phyloP scores from a whole-genome alignment of 2,888 invertebrate species.

The Serripes groenlandicus region DNA sequence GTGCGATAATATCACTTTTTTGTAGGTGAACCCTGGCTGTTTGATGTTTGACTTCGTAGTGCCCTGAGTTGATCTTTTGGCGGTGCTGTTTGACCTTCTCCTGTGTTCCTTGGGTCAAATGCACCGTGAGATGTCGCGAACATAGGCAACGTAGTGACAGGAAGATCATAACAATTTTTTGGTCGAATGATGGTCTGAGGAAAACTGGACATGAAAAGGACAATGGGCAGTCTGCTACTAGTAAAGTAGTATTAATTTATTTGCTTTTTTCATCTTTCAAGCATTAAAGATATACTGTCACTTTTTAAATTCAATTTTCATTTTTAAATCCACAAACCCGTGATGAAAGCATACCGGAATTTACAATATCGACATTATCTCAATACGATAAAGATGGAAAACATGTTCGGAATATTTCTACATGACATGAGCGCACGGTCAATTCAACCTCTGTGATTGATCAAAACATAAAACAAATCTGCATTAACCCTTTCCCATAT shows the following conservation, averaged over 20 bases:
- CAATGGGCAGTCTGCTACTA: conserved; percentile 10
- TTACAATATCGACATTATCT: not conserved
- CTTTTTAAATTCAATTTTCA: conserved; percentile 10
- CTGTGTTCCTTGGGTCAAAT: conserved; percentile 32
- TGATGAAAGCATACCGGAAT: conserved; percentile 16
- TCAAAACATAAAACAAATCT: no score
- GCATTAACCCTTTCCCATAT: no score
- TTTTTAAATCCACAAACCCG: not conserved
- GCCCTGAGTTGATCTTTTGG: conserved; percentile 43
- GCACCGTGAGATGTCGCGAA: conserved; percentile 44
- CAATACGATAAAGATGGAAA: no score
- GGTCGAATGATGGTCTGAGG: conserved; percentile 41
- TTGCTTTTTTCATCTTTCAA: conserved; percentile 14
- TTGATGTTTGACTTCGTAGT: conserved; percentile 57
- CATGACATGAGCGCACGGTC: no score
- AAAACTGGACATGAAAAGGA: not conserved
- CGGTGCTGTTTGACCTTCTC: conserved; percentile 42
- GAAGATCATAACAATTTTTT: conserved; percentile 53
- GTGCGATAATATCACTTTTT: conserved; percentile 51
- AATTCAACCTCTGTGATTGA: no score
- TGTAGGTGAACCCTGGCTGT: conserved; percentile 22
- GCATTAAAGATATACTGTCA: conserved; percentile 18
- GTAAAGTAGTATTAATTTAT: conserved; percentile 27
- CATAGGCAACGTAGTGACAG: conserved; percentile 40
- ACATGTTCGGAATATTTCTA: no score